A percentile compares a stretch with the other conserved stretches of the same genome.
phyloP scores from a whole-genome alignment of 2,888 invertebrate species.

The Meghimatium bilineatum region DNA sequence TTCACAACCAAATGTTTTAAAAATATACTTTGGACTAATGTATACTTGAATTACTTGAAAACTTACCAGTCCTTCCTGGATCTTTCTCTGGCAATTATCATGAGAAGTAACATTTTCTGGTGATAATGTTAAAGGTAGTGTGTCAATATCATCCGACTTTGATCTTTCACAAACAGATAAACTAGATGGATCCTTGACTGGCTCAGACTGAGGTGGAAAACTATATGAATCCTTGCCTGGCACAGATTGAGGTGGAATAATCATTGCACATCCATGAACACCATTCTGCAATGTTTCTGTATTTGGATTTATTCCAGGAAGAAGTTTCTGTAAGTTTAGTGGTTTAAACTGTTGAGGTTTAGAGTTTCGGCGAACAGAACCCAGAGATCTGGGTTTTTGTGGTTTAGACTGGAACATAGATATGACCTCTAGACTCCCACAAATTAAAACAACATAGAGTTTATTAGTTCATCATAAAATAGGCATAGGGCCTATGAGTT shows the following conservation, averaged over 20 bases:
- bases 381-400: constrained; percentile 19
- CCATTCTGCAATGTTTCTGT: constrained; percentile 49
- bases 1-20: too few relatives aligned
- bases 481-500: too few relatives aligned
- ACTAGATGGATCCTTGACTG: background rate
- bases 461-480: too few relatives aligned
- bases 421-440: background rate
- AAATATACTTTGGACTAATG: background rate
- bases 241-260: constrained; percentile 57
- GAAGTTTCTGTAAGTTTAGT: constrained; percentile 45
- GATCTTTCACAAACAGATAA: background rate
- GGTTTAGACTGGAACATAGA: background rate
- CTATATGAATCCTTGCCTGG: background rate
- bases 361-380: constrained; percentile 37
- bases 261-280: constrained; percentile 61
- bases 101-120: constrained; percentile 61
- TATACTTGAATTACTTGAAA: background rate
- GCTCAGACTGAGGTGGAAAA: constrained; percentile 53
- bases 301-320: background rate
- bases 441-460: background rate
- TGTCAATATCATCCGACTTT: constrained; percentile 37
- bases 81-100: constrained; percentile 62
- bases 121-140: constrained; percentile 41
- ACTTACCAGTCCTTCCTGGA: constrained; percentile 63
- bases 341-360: constrained; percentile 37